Conservation (phyloP, 1,140 invertebrate species). For the Meloidogyne hapla region DNA sequence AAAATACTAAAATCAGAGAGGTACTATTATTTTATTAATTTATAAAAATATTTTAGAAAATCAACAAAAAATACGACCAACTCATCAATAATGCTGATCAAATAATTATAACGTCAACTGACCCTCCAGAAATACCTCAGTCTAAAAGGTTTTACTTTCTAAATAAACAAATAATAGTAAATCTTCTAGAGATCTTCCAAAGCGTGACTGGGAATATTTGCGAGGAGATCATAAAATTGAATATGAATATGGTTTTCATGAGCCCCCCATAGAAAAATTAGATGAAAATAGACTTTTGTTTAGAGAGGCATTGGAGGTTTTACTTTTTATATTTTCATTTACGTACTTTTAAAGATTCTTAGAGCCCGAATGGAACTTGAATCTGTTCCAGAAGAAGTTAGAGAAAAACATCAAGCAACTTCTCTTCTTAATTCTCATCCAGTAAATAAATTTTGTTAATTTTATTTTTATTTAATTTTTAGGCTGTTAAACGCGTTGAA, state of each 20-base stretch:
- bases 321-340: neutral
- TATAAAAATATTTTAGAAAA: constrained; percentile 36
- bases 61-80: constrained; percentile 44
- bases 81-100: constrained; percentile 50
- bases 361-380: constrained; percentile 40
- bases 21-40: constrained; percentile 22
- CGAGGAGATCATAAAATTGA: neutral
- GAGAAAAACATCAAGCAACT: constrained; percentile 3
- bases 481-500: constrained; percentile 38
- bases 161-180: neutral
- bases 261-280: constrained; percentile 46
- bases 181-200: constrained; percentile 25
- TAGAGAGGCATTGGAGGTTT: constrained; percentile 42
- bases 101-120: constrained; percentile 44
- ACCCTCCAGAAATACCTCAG: constrained; percentile 37
- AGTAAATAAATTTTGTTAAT: constrained; percentile 14
- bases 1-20: constrained; percentile 32
- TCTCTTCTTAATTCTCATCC: constrained; percentile 26
- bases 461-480: neutral
- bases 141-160: constrained; percentile 7
- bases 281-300: constrained; percentile 39
- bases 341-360: constrained; percentile 30
- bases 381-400: neutral
- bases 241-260: constrained; percentile 47
- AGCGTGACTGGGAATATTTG: constrained; percentile 22